Conservation (phyloP, 2,113 vertebrate species). For the Tragelaphus strepsiceros region DNA sequence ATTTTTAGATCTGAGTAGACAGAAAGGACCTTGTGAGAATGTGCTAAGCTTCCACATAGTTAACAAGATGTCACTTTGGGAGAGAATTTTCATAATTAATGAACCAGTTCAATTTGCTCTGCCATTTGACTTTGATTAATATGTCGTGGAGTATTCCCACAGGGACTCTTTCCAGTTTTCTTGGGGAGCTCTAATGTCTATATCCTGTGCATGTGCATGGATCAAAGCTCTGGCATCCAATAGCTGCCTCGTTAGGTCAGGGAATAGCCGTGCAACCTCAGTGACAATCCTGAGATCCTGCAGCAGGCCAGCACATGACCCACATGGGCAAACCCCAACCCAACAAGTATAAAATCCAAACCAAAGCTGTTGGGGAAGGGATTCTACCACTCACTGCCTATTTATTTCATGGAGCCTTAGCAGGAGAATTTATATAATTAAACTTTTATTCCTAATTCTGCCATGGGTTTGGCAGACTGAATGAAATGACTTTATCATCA, state of each 20-base stretch:
- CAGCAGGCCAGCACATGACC: constrained; percentile 34
- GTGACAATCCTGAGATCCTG: constrained; percentile 61
- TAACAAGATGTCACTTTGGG: constrained; percentile 82
- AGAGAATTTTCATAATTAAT: constrained; percentile 88
- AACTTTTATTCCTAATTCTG: not conserved
- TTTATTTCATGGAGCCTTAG: not conserved
- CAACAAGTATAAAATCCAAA: not conserved
- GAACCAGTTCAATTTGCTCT: constrained; percentile 84
- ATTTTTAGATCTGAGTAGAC: constrained; percentile 28
- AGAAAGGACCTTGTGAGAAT: constrained; percentile 57
- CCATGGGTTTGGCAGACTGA: not conserved
- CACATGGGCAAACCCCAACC: not conserved
- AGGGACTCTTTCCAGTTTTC: constrained; percentile 80
- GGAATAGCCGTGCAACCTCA: constrained; percentile 65
- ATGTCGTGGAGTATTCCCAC: constrained; percentile 78
- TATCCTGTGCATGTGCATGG: constrained; percentile 73
- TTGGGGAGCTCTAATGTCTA: constrained; percentile 82
- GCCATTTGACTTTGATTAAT: constrained; percentile 85
- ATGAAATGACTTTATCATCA: not conserved
- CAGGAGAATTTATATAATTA: not conserved
- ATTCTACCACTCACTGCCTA: not conserved
- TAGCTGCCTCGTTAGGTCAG: constrained; percentile 37
- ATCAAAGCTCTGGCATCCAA: constrained; percentile 75
- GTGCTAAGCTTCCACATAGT: constrained; percentile 78
- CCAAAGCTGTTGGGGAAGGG: not conserved